Evolutionary conservation across 2,888 invertebrate genomes (phyloP), one percentile per base, ranked within the genome.

Genomic region (Aporophyla lueneburgensis): DNA sequence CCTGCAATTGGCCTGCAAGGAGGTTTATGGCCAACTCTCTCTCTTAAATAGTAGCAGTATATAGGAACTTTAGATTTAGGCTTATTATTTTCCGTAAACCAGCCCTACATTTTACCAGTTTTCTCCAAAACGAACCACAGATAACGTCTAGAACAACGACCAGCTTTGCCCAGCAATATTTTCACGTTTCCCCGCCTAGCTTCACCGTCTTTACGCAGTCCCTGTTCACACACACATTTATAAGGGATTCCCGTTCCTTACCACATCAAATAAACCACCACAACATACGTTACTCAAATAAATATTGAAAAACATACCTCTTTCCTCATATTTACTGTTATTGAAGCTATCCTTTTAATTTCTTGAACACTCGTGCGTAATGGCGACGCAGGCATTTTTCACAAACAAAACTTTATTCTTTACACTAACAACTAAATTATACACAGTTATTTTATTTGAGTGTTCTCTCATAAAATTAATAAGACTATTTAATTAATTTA

Each of bases 311-410:
- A 59, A 70, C 66, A 63, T 66, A 90, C 89, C 81, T 86, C 80
- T 66, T 65, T 86, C 27, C 84, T 88, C 19, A 87, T 79, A 43
- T 80, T 84, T 16, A 72, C 85, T 5, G 89, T 90, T 2, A 91
- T 74, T 0, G 92, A 90, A 12, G 93, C 92, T 51, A 94, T 92
- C 68, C 89, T 92, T 58, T 92, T 94, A 4, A 94, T 87, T 5
- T 90, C 90, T 27, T 93, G 91, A 1, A 94, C 63, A 63, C 94
- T 94, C 0, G 90, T 88, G 1, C 93, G 87, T 0, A 94, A 83
- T 0, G 91, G 85, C 0, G 90, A 89, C 53, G 89, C 89, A 4
- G 88, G 86, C 83, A 80, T 83, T 81, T 68, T 76, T 33, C 1
- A 46, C 2, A 43, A 27, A 46, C 0, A 54, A 43, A 51, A 21